Evolutionary conservation across 2,888 invertebrate genomes (phyloP).

Genomic region (Sycophila texana): DNA sequence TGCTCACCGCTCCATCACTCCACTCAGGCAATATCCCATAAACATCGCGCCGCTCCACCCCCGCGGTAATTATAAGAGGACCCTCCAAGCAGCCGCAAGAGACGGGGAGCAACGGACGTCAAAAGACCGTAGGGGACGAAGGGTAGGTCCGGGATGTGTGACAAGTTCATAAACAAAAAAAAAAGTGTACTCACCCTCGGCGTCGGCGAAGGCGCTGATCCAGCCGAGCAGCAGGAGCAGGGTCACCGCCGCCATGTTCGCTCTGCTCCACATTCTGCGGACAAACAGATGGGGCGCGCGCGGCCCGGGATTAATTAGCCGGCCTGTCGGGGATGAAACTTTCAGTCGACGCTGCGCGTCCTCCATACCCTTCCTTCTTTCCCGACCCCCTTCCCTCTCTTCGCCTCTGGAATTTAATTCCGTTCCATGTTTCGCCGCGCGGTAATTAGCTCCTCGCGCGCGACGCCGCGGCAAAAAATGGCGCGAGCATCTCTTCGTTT

Average conservation of each 20-base stretch:
- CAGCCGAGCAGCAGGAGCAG: conserved; percentile 64
- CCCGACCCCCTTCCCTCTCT: neutral
- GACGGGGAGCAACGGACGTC: too few relatives aligned
- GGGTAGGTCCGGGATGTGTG: neutral
- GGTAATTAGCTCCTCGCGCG: neutral
- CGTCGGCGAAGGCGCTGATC: conserved; percentile 60
- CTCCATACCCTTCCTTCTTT: neutral
- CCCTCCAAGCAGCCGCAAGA: too few relatives aligned
- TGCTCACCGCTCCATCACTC: too few relatives aligned
- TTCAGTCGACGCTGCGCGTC: neutral
- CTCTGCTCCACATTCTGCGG: conserved; percentile 68
- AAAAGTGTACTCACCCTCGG: conserved; percentile 63
- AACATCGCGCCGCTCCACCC: too few relatives aligned
- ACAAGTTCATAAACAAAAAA: neutral
- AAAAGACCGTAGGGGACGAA: too few relatives aligned
- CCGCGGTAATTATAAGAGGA: too few relatives aligned
- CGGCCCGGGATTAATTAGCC: conserved; percentile 25
- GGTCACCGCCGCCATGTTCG: conserved; percentile 66
- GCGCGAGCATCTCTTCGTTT: neutral
- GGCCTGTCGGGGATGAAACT: conserved; percentile 4
- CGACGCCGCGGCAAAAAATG: neutral
- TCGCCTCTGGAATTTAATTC: neutral
- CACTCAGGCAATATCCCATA: too few relatives aligned
- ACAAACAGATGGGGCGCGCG: neutral
- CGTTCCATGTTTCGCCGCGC: too few relatives aligned